Evolutionary conservation across 2,888 invertebrate genomes (phyloP).

Genomic region (Lottia scabra): DNA sequence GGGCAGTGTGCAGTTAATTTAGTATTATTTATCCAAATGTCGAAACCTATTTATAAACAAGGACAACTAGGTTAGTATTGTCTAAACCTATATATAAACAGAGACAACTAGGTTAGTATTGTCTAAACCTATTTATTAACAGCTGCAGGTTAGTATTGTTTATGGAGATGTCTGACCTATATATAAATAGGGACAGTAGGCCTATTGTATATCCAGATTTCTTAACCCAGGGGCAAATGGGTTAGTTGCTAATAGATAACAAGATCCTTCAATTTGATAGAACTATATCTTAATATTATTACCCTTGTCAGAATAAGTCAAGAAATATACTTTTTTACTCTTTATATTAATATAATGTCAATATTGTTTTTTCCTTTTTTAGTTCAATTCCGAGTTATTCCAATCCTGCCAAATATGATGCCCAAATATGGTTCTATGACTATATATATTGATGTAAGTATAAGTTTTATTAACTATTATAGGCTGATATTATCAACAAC

Average conservation of each 20-base stretch:
- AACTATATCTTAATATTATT: too few relatives aligned
- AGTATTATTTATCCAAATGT: slow-evolving; percentile 70
- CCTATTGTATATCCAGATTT: slow-evolving; percentile 92
- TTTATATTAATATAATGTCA: too few relatives aligned
- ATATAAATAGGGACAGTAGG: too few relatives aligned
- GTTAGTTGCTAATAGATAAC: too few relatives aligned
- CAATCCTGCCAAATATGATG: slow-evolving; percentile 90
- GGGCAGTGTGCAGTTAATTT: slow-evolving; percentile 80
- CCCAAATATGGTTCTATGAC: slow-evolving; percentile 92
- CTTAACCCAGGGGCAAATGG: slow-evolving; percentile 86
- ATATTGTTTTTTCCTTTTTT: slow-evolving; percentile 59
- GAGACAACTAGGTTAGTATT: slow-evolving; percentile 77
- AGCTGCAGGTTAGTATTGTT: slow-evolving; percentile 76
- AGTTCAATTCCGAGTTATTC: slow-evolving; percentile 90
- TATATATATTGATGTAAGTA: slow-evolving; percentile 81
- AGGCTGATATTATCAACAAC: too few relatives aligned
- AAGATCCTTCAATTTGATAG: too few relatives aligned
- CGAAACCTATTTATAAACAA: slow-evolving; percentile 95
- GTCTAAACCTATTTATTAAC: slow-evolving; percentile 95
- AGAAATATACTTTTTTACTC: too few relatives aligned
- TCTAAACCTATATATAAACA: slow-evolving; percentile 97
- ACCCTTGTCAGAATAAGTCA: too few relatives aligned
- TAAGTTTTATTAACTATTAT: too few relatives aligned
- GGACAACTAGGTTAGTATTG: slow-evolving; percentile 91
- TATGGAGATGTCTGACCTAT: too few relatives aligned